A percentile compares a stretch with the other conserved stretches of the same genome.
phyloP scores from a whole-genome alignment of 2,888 invertebrate species.

The Drosophila meridionalis region DNA sequence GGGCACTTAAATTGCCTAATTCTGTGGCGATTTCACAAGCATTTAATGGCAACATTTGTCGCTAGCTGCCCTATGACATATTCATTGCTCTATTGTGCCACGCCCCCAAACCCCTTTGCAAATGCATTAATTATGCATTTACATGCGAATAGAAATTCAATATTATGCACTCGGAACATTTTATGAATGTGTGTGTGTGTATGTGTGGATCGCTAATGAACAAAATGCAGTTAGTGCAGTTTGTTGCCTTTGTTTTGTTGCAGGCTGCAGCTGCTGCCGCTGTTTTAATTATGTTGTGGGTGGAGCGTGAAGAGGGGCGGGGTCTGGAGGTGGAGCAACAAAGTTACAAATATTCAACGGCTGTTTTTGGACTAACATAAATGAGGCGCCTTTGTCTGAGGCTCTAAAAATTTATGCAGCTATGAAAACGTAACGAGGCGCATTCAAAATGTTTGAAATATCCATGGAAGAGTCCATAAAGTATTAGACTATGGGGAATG shows the following conservation, averaged over 20 bases:
- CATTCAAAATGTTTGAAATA: slow-evolving; percentile 44
- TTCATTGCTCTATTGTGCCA: slow-evolving; percentile 34
- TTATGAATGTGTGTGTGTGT: slow-evolving; percentile 8
- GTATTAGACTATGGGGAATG: not conserved
- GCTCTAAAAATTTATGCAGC: slow-evolving; percentile 52
- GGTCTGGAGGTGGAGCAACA: slow-evolving; percentile 19
- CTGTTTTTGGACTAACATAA: slow-evolving; percentile 47
- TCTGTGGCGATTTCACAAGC: slow-evolving; percentile 23
- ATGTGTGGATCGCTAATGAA: slow-evolving; percentile 56
- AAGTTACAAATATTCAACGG: slow-evolving; percentile 54
- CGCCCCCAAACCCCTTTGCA: not conserved
- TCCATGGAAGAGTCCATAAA: slow-evolving; percentile 25
- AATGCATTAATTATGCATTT: slow-evolving; percentile 58
- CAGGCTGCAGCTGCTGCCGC: slow-evolving; percentile 46
- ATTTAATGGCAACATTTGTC: slow-evolving; percentile 58
- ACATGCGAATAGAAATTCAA: slow-evolving; percentile 58
- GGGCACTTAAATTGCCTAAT: slow-evolving; percentile 1
- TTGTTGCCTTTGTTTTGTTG: slow-evolving; percentile 53
- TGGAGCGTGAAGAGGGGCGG: not conserved
- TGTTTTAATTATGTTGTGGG: slow-evolving; percentile 53
- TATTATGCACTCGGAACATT: slow-evolving; percentile 47
- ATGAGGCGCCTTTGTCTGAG: slow-evolving; percentile 54
- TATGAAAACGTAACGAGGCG: slow-evolving; percentile 58
- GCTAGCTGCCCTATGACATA: slow-evolving; percentile 46
- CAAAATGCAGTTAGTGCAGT: slow-evolving; percentile 58